Evolutionary conservation across 2,797 vertebrate species (phyloP).

Genomic region (Sebastolobus alascanus): DNA sequence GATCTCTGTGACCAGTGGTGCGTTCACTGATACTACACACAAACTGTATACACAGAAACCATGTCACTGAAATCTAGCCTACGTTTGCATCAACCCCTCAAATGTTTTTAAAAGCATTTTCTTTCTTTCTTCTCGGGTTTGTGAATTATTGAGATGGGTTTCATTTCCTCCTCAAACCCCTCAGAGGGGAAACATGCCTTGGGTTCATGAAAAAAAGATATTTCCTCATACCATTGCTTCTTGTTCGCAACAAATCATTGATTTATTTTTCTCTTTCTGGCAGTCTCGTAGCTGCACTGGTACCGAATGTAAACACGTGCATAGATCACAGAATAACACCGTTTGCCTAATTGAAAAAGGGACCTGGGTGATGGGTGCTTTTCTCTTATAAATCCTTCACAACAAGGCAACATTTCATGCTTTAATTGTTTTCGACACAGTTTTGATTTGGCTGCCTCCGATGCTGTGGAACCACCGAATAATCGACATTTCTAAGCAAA

Average conservation of each 20-base stretch:
- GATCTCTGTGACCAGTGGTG: constrained; percentile 15
- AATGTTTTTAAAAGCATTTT: constrained; percentile 49
- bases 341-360: constrained; percentile 48
- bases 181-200: constrained; percentile 58
- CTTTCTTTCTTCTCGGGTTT: constrained; percentile 21
- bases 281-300: background rate
- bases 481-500: constrained; percentile 69
- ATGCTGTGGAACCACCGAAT: constrained; percentile 42
- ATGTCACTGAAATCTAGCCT: constrained; percentile 8
- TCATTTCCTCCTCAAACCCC: constrained; percentile 63
- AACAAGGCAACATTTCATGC: constrained; percentile 49
- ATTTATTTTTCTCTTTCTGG: constrained; percentile 30
- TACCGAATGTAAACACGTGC: constrained; percentile 24
- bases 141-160: constrained; percentile 74
- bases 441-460: constrained; percentile 65
- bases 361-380: constrained; percentile 38
- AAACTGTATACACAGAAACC: background rate
- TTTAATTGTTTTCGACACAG: constrained; percentile 72
- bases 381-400: constrained; percentile 59
- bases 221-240: constrained; percentile 33
- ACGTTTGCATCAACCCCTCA: constrained; percentile 10
- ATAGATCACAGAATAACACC: constrained; percentile 34
- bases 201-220: constrained; percentile 72
- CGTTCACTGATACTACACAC: constrained; percentile 26
- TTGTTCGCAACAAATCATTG: constrained; percentile 41